Base-by-base conservation (phyloP, 2,888 invertebrate species). In the Leptinotarsa tumamoca region DNA sequence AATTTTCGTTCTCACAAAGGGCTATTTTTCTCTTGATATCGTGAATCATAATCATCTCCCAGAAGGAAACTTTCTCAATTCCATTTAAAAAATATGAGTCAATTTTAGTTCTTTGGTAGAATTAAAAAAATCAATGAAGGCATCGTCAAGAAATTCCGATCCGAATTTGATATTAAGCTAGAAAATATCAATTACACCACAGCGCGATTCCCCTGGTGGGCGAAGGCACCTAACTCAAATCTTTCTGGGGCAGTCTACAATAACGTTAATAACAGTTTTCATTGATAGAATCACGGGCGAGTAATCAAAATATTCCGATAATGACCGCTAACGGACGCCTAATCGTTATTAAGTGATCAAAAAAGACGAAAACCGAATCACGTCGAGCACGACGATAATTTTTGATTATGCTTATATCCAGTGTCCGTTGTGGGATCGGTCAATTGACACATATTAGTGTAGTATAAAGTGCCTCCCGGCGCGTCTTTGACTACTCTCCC, bases 361-460 rank as follows among this genome's bases (percentile, higher is more conserved):
- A 76, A 78, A 78, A 76, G 76, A 78, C 72, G 68, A 76, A 76
- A 78, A 76, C 74, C 74, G 76, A 78, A 74, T 76, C 78, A 76
- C 78, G 78, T 76, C 67, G 72, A 23, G 54, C 73, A 78, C 76
- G 74, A 69, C 70, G 70, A 70, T 70, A 74, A 74, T 74, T 67
- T 74, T 74, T 71, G 70, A 78, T 75, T 76, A 76, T 71, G 73
- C 72, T 74, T 74, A 71, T 68, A 56, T 74, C 71, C 67, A 74
- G 76, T 75, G 79, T 76, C 75, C 78, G 74, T 74, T 56, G 80
- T 73, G 78, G 79, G 77, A 49, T 75, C 78, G 82, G 82, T 84
- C 86, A 85, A 86, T 86, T 86, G 86, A 86, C 86, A 86, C 86
- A 86, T 85, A 86, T 86, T 84, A 84, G 83, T 81, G 83, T 76